Evolutionary conservation across 2,888 invertebrate genomes (phyloP).

Genomic region (Lithosia quadra): DNA sequence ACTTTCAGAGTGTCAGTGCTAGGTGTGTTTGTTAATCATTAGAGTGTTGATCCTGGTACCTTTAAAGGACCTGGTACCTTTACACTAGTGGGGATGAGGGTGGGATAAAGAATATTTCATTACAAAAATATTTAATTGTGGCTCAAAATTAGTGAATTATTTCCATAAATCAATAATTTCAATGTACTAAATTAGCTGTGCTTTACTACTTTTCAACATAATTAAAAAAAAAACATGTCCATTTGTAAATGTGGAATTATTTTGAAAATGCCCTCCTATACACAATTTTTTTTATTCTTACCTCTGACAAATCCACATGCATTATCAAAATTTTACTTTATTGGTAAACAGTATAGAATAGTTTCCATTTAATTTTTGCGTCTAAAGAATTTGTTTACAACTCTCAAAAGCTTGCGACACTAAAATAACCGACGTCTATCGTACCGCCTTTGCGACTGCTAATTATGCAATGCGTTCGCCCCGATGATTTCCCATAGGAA

Average conservation of each 20-base stretch:
- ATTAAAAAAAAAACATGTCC: no score
- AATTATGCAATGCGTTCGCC: constrained; percentile 84
- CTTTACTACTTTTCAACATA: neutral
- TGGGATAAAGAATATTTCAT: no score
- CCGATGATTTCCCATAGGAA: constrained; percentile 84
- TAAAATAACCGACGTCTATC: constrained; percentile 61
- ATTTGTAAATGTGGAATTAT: no score
- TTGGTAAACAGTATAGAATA: neutral
- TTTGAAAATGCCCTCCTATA: no score
- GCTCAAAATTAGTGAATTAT: neutral
- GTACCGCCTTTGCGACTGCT: constrained; percentile 74
- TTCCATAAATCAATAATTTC: neutral
- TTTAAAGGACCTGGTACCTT: no score
- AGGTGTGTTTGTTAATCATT: no score
- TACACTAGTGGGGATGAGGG: no score
- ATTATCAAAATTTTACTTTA: no score
- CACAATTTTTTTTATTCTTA: no score
- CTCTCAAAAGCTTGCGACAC: constrained; percentile 33
- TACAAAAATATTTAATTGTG: neutral
- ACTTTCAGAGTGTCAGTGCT: no score
- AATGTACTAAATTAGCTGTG: neutral
- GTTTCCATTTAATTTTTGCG: neutral
- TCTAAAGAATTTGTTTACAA: constrained; percentile 1
- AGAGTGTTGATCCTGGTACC: no score
- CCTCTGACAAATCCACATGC: no score